Evolutionary conservation across 2,888 invertebrate genomes (phyloP).

Genomic region (Ochropacha duplaris): DNA sequence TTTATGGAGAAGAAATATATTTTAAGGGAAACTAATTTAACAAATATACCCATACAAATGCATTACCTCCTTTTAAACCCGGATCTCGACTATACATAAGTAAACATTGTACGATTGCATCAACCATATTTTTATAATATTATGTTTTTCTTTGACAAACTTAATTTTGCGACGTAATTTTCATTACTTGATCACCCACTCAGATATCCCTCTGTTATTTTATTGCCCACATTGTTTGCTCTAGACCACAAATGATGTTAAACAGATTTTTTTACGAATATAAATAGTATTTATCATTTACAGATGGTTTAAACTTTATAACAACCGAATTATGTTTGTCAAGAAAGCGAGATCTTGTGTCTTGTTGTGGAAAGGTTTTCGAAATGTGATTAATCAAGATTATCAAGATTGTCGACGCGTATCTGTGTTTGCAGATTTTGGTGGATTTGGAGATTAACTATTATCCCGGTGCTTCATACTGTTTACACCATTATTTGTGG

Average conservation of each 20-base stretch:
- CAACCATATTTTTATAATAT: too few relatives aligned
- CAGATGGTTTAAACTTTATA: not conserved
- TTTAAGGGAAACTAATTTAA: not conserved
- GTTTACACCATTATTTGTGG: slow-evolving; percentile 41
- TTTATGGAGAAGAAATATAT: not conserved
- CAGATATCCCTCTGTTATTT: not conserved
- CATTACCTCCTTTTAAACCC: not conserved
- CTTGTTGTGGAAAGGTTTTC: slow-evolving; percentile 46
- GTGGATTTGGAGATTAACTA: slow-evolving; percentile 67
- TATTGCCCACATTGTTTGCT: not conserved
- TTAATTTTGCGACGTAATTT: not conserved
- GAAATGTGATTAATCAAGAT: slow-evolving; percentile 70
- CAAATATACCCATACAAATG: not conserved
- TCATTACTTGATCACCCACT: not conserved
- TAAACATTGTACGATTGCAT: too few relatives aligned
- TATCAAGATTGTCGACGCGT: slow-evolving; percentile 47
- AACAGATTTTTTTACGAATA: not conserved
- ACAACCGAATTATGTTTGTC: slow-evolving; percentile 4
- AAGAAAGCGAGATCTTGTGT: slow-evolving; percentile 7
- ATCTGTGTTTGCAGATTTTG: slow-evolving; percentile 68
- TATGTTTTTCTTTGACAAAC: not conserved
- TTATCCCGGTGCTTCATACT: slow-evolving; percentile 41
- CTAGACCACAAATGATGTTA: not conserved
- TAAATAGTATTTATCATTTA: not conserved
- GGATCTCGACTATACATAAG: not conserved